Evolutionary conservation across 2,888 invertebrate species (phyloP).

Genomic region (Pollenia griseotomentosa): DNA sequence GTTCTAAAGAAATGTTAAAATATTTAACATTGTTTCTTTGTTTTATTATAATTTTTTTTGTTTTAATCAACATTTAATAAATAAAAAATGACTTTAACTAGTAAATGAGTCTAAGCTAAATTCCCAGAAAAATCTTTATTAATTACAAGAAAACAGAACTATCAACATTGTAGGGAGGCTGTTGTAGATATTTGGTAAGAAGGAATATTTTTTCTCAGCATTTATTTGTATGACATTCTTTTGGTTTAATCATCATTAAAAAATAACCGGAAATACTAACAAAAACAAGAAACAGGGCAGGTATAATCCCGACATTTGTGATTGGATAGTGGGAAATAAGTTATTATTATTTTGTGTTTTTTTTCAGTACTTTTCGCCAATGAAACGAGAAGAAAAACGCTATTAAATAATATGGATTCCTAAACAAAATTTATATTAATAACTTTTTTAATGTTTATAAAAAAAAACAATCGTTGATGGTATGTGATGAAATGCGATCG

Average conservation of each 20-base stretch:
- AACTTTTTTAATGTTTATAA: not conserved
- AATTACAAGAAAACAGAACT: slow-evolving; percentile 16
- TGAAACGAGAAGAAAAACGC: slow-evolving; percentile 13
- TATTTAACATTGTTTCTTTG: too few species aligned
- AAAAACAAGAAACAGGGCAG: slow-evolving; percentile 35
- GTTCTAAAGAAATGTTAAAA: too few species aligned
- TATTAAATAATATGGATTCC: not conserved
- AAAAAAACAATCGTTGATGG: not conserved
- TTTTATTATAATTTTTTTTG: not conserved
- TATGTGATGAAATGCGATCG: too few species aligned
- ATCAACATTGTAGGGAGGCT: not conserved
- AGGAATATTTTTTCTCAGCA: slow-evolving; percentile 30
- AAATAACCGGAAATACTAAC: slow-evolving; percentile 61
- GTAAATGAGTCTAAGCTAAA: not conserved
- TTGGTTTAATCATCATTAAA: slow-evolving; percentile 14
- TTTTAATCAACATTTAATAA: not conserved
- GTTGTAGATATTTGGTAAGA: slow-evolving; percentile 19
- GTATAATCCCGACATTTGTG: slow-evolving; percentile 36
- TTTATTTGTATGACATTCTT: slow-evolving; percentile 14
- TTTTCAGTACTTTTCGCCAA: not conserved
- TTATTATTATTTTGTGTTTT: not conserved
- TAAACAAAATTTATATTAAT: too few species aligned
- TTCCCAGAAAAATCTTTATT: slow-evolving; percentile 41
- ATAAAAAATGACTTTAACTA: not conserved
- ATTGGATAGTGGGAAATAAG: slow-evolving; percentile 42